Evolutionary conservation across 2,797 vertebrate species (phyloP).

Genomic region (Alcedo quadribrachys): DNA sequence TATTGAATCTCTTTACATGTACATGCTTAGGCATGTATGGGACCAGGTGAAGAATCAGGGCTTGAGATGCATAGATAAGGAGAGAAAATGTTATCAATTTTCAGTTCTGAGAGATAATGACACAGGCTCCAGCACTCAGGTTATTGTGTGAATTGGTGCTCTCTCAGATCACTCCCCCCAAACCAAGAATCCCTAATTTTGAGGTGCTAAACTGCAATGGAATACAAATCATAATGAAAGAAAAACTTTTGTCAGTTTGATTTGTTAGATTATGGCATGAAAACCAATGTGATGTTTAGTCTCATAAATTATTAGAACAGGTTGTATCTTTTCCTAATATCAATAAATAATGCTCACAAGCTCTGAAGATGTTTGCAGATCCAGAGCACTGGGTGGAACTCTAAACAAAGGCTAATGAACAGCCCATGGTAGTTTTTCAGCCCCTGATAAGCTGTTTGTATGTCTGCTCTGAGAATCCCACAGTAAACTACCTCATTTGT

Average conservation of each 20-base stretch:
- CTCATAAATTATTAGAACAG: neutral
- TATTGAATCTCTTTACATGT: neutral
- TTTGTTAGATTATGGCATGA: neutral
- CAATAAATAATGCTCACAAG: neutral
- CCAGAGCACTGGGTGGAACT: neutral
- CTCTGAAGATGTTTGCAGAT: neutral
- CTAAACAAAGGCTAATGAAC: neutral
- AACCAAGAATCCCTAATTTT: neutral
- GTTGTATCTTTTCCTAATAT: neutral
- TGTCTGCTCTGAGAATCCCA: neutral
- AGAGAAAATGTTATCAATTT: neutral
- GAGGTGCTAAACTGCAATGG: neutral
- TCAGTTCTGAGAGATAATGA: neutral
- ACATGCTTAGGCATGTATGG: neutral
- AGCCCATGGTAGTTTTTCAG: neutral
- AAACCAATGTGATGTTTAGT: neutral
- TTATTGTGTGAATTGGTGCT: neutral
- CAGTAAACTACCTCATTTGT: slow-evolving; percentile 22
- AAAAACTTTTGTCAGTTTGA: neutral
- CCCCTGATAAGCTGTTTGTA: neutral
- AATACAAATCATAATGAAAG: neutral
- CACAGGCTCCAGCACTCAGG: neutral
- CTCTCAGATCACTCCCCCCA: neutral
- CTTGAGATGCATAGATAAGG: neutral
- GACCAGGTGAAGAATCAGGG: neutral